Evolutionary conservation across 2,888 invertebrate genomes (phyloP).

Genomic region (Ceratothoa steindachneri): DNA sequence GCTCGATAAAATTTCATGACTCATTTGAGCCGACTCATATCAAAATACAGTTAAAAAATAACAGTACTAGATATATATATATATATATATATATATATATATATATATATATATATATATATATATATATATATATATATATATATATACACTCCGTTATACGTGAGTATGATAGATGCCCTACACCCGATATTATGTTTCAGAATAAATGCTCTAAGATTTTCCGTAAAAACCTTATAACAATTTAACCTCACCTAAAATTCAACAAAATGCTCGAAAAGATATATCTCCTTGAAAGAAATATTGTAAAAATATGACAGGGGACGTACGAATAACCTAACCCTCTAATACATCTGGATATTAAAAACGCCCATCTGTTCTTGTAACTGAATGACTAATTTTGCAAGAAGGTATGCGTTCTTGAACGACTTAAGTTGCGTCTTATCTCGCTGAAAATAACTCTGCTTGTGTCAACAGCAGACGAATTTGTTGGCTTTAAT

Average conservation of each 20-base stretch:
- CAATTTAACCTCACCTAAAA: constrained; percentile 8
- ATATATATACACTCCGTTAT: too few relatives aligned
- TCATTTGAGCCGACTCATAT: too few relatives aligned
- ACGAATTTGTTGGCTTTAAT: constrained; percentile 23
- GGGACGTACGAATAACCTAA: background rate
- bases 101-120: background rate
- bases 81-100: too few relatives aligned
- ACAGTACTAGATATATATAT: too few relatives aligned
- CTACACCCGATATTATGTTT: background rate
- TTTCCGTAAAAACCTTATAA: background rate
- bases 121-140: background rate
- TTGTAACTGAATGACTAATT: too few relatives aligned
- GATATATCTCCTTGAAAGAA: constrained; percentile 14
- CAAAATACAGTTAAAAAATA: too few relatives aligned
- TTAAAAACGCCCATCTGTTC: too few relatives aligned
- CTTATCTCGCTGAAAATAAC: constrained; percentile 29
- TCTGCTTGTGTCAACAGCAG: constrained; percentile 26
- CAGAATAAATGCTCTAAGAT: background rate
- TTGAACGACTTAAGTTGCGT: too few relatives aligned
- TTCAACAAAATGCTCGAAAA: constrained; percentile 15
- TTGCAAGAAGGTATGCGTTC: too few relatives aligned
- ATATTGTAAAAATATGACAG: constrained; percentile 15
- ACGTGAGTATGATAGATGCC: too few relatives aligned
- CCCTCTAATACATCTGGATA: too few relatives aligned
- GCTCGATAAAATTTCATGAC: too few relatives aligned